A percentile compares a stretch with the other conserved stretches of the same genome.
Evolutionary conservation across 2,888 invertebrate genomes (phyloP).

Genomic region (Chloromyia formosa): DNA sequence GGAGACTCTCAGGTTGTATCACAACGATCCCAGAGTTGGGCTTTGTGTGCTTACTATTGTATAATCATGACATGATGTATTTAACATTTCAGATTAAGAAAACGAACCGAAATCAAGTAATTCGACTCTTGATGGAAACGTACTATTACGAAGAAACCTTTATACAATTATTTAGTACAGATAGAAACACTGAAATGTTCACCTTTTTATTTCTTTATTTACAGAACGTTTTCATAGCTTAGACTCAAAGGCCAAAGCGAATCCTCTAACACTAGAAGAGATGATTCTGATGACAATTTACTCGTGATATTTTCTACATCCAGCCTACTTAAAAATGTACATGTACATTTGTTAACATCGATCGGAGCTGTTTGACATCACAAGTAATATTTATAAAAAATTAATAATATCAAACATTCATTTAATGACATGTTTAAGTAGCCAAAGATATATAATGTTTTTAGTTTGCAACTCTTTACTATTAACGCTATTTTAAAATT

Average conservation of each 20-base stretch:
- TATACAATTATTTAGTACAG: background rate
- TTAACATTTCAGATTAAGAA: too few relatives aligned
- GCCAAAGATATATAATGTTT: conserved; percentile 32
- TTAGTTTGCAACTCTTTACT: background rate
- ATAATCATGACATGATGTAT: too few relatives aligned
- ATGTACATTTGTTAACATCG: too few relatives aligned
- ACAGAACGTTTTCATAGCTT: conserved; percentile 75
- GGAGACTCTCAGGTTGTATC: too few relatives aligned
- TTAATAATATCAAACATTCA: too few relatives aligned
- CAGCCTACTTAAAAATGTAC: too few relatives aligned
- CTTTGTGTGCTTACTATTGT: too few relatives aligned
- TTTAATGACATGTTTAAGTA: background rate
- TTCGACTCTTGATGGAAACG: too few relatives aligned
- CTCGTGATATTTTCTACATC: conserved; percentile 60
- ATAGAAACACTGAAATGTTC: conserved; percentile 12
- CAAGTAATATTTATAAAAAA: too few relatives aligned
- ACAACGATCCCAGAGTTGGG: too few relatives aligned
- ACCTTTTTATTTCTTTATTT: conserved; percentile 54
- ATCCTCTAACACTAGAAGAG: conserved; percentile 77
- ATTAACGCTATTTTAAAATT: background rate
- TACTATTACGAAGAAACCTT: background rate
- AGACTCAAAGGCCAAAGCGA: conserved; percentile 76
- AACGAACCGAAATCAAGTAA: too few relatives aligned
- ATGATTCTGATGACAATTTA: conserved; percentile 74
- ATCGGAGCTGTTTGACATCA: too few relatives aligned